phyloP scores from a whole-genome alignment of 2,113 vertebrate species.

The Lampris incognitus region DNA sequence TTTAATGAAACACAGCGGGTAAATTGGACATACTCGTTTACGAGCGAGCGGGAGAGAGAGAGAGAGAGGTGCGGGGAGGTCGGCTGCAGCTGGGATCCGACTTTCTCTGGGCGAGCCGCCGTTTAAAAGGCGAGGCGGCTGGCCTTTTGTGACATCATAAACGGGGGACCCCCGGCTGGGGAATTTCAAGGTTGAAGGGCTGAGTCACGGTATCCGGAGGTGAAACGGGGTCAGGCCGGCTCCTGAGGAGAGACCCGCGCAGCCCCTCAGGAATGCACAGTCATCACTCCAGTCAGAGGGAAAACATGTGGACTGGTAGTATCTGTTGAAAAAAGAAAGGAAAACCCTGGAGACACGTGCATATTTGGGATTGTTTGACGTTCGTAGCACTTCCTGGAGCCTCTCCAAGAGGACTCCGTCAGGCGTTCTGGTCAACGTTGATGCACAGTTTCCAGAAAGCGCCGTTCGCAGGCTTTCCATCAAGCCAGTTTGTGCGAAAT shows the following conservation, averaged over 20 bases:
- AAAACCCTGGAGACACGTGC: constrained; percentile 28
- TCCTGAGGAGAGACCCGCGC: constrained; percentile 41
- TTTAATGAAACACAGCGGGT: constrained; percentile 77
- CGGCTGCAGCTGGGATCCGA: constrained; percentile 67
- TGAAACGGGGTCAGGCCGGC: constrained; percentile 62
- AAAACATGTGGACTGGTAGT: constrained; percentile 41
- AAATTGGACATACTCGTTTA: constrained; percentile 79
- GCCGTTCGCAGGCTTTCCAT: not conserved
- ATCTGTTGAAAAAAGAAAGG: constrained; percentile 31
- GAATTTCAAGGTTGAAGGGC: constrained; percentile 39
- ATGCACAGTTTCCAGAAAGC: not conserved
- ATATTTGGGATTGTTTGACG: constrained; percentile 59
- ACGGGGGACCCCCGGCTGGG: constrained; percentile 53
- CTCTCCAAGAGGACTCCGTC: not conserved
- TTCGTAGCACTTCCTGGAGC: constrained; percentile 30
- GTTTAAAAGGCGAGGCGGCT: constrained; percentile 57
- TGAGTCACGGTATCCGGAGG: constrained; percentile 67
- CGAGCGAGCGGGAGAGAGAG: constrained; percentile 16
- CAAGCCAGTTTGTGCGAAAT: too few relatives aligned
- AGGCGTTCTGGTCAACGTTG: constrained; percentile 14
- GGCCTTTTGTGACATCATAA: constrained; percentile 76
- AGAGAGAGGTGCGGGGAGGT: constrained; percentile 18
- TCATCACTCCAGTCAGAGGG: constrained; percentile 46
- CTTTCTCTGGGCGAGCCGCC: constrained; percentile 62
- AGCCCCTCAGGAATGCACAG: constrained; percentile 56